phyloP scores from a whole-genome alignment of 2,113 vertebrate genomes.

The Equus przewalskii region DNA sequence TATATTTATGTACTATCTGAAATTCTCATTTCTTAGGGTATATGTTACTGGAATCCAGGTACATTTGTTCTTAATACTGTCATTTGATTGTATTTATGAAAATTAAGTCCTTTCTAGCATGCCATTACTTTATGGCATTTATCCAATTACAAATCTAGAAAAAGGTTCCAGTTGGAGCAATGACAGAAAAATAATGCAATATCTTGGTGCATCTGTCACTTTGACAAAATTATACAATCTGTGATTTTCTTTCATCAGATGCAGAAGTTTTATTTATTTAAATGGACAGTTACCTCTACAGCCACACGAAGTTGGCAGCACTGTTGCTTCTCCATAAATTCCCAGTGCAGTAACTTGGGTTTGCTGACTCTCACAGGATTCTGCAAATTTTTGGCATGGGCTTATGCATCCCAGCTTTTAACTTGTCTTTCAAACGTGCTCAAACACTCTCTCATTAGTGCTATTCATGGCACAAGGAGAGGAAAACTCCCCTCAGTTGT shows the following conservation, averaged over 20 bases:
- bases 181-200: constrained; percentile 50
- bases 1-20: not conserved
- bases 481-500: not conserved
- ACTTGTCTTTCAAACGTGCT: constrained; percentile 55
- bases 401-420: constrained; percentile 36
- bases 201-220: not conserved
- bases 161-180: not conserved
- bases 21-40: constrained; percentile 19
- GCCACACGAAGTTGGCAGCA: not conserved
- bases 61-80: not conserved
- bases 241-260: constrained; percentile 36
- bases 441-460: constrained; percentile 40
- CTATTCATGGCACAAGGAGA: not conserved
- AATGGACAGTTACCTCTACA: constrained; percentile 41
- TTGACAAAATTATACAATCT: constrained; percentile 26
- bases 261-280: constrained; percentile 54
- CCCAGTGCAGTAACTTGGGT: not conserved
- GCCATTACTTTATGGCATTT: constrained; percentile 25
- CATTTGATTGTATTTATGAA: constrained; percentile 47
- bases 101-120: constrained; percentile 3
- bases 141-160: constrained; percentile 21
- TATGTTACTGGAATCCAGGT: not conserved
- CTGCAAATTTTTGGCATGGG: constrained; percentile 17
- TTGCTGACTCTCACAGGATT: constrained; percentile 52
- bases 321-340: not conserved